Evolutionary conservation across 1,140 invertebrate genomes (phyloP), one percentile per base, ranked within the genome.

Genomic region (Stratiolaelaps scimitus): DNA sequence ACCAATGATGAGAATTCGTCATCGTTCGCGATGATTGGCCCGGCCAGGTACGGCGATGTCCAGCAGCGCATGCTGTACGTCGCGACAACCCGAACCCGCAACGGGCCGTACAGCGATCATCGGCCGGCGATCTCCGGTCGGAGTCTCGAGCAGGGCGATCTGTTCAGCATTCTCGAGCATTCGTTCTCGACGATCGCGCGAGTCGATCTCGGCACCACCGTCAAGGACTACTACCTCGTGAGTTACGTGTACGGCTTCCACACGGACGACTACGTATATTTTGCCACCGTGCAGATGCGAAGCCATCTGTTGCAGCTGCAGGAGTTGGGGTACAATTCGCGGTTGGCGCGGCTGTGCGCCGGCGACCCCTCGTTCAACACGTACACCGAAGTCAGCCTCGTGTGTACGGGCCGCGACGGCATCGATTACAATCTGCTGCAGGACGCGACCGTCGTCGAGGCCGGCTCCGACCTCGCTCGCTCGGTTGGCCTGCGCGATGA

Each of bases 201-300:
- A 69, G 92, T 94, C 67, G 90, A 93, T 78, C 89, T 92, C 13
- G 92, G 92, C 73, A 92, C 92, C 75, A 83, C 89, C 66, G 45
- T 73, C 7, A 67, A 68, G n/a, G 91, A 94, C 77, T 89, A 92
- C 74, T 94, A 92, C 77, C 79, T 93, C 7, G 89, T 98, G 23
- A 85, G 89, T 72, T 97, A 96, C 75, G 82, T 95, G 1, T 94
- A 93, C 77, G 92, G 92, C 13, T 97, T 98, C 73, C 89, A 92
- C 75, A 88, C 89, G 1, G 89, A 85, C 71, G 85, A 89, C 68
- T 95, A 90, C 78, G 89, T 91, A 2, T 97, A 97, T 75, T 94
- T 97, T 78, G 83, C 93, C 15, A 83, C 93, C 45, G 89, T 95
- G 23, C 93, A 98, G 76, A 92, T 92, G 74, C 84, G 87, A 71